A percentile compares a stretch with the other conserved stretches of the same genome.
Evolutionary conservation across 2,888 invertebrate genomes (phyloP).

Genomic region (Acanthacorydalis orientalis): DNA sequence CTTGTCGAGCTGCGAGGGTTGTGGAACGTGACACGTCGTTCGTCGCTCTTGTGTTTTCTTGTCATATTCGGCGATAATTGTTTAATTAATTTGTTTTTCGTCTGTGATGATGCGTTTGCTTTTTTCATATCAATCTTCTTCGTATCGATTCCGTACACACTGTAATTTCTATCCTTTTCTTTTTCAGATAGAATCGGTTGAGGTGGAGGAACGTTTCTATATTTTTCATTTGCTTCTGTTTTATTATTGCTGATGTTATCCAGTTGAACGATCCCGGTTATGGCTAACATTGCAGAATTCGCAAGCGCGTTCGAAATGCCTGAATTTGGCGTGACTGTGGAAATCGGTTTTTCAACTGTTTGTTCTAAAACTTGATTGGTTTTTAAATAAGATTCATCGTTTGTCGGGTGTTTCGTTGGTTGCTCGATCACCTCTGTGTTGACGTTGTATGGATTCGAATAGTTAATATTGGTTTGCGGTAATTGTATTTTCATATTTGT

Average conservation of each 20-base stretch:
- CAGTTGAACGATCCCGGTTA: background rate
- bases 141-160: constrained; percentile 1
- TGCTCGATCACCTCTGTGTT: background rate
- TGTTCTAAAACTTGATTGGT: background rate
- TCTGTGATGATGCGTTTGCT: too few species aligned
- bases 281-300: background rate
- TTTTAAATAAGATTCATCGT: too few species aligned
- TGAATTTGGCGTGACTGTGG: background rate
- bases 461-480: background rate
- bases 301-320: constrained; percentile 1
- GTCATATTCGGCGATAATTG: background rate
- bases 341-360: background rate
- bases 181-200: background rate
- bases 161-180: constrained; percentile 4
- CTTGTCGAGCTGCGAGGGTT: background rate
- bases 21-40: constrained; percentile 1
- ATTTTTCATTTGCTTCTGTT: background rate
- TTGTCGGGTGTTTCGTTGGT: background rate
- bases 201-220: background rate
- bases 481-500: background rate
- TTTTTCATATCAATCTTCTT: too few species aligned
- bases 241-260: background rate
- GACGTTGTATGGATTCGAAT: background rate
- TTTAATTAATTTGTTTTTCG: background rate
- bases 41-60: background rate